A percentile compares a stretch with the other conserved stretches of the same genome.
These are phyloP conservation scores for Xiphophorus couchianus DNA, from an alignment of 2,113 vertebrate genomes.

Conservation along the genomic window DNA sequence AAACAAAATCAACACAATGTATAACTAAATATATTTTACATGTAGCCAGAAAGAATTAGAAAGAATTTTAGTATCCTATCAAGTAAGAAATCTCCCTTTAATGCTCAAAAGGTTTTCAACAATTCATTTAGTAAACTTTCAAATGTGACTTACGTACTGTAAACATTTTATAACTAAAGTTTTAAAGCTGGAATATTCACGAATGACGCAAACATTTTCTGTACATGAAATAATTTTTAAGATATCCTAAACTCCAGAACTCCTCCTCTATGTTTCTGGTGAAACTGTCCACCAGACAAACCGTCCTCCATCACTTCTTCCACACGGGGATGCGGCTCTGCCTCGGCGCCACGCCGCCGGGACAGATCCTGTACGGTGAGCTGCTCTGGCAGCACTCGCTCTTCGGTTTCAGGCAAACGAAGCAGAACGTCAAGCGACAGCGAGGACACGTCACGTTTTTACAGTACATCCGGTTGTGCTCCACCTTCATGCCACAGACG, in stretches of 20 bases:
- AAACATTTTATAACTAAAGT: too few relatives aligned
- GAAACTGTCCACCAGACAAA: background rate
- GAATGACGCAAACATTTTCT: background rate
- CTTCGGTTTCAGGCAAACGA: slow-evolving; percentile 73
- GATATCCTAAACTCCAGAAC: background rate
- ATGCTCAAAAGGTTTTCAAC: background rate
- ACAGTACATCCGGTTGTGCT: slow-evolving; percentile 68
- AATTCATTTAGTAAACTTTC: background rate
- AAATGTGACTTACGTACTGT: background rate
- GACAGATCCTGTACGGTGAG: slow-evolving; percentile 43
- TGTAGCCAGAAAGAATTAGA: background rate
- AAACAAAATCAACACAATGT: background rate
- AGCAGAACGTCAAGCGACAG: slow-evolving; percentile 74
- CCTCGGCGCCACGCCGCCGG: slow-evolving; percentile 59
- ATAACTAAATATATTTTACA: background rate
- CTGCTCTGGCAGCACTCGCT: slow-evolving; percentile 35
- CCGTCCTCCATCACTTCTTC: background rate
- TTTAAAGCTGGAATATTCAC: too few relatives aligned
- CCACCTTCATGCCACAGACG: slow-evolving; percentile 69
- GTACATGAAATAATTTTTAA: background rate
- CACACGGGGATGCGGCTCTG: slow-evolving; percentile 71
- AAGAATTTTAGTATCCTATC: too few relatives aligned
- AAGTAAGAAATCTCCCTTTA: background rate
- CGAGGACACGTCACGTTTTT: slow-evolving; percentile 75
- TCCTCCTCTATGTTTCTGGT: background rate